Conservation (phyloP, 37 sponge, comb jelly and placozoan genomes). For the Eunapius fragilis region DNA sequence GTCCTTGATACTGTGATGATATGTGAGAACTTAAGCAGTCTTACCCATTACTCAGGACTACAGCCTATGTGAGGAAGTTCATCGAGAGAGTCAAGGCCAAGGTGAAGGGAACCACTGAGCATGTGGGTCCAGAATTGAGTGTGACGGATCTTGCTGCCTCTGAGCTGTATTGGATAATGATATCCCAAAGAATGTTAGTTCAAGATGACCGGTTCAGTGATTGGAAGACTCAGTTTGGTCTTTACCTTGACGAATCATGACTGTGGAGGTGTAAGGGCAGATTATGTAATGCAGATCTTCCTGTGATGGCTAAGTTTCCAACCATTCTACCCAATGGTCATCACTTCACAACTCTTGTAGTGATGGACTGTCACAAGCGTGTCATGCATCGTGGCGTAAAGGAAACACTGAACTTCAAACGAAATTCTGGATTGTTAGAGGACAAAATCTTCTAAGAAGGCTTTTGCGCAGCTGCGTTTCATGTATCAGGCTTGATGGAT, state of each 20-base stretch:
- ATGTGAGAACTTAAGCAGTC: slow-evolving; percentile 24
- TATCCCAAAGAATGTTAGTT: slow-evolving; percentile 6
- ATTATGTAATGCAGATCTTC: slow-evolving; percentile 18
- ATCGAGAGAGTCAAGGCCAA: neutral
- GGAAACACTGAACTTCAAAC: slow-evolving; percentile 28
- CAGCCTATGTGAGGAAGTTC: slow-evolving; percentile 27
- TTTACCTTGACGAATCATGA: slow-evolving; percentile 30
- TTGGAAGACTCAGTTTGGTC: slow-evolving; percentile 16
- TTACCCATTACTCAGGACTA: slow-evolving; percentile 25
- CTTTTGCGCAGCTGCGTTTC: neutral
- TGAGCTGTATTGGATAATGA: neutral
- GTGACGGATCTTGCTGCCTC: no score
- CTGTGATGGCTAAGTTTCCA: slow-evolving; percentile 4
- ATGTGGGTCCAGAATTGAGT: neutral
- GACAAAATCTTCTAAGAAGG: slow-evolving; percentile 10
- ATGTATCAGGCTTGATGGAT: neutral
- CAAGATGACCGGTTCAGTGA: slow-evolving; percentile 10
- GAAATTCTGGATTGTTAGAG: neutral
- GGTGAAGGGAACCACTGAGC: slow-evolving; percentile 6
- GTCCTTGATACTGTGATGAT: neutral
- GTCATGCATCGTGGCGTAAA: slow-evolving; percentile 28
- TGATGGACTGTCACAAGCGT: slow-evolving; percentile 6
- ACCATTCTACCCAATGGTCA: slow-evolving; percentile 17
- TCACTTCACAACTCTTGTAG: slow-evolving; percentile 29
- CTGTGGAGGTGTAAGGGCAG: no score